Conservation (phyloP, 2,888 invertebrate genomes). For the Nesidiocoris tenuis region DNA sequence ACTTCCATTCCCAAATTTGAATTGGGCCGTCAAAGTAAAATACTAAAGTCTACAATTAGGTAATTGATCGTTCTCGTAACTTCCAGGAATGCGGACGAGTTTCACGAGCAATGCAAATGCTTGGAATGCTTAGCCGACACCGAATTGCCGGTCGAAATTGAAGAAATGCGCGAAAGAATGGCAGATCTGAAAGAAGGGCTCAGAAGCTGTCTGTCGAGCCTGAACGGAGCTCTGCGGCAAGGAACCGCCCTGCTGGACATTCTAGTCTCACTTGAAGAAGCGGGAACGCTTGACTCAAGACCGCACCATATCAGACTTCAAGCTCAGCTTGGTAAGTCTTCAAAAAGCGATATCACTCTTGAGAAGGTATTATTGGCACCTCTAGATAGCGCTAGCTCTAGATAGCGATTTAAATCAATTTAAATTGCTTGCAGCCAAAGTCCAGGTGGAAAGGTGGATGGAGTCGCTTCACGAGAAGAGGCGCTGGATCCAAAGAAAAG, state of each 20-base stretch:
- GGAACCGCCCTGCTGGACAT: slow-evolving; percentile 74
- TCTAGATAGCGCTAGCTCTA: no score
- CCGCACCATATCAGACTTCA: slow-evolving; percentile 63
- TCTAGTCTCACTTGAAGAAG: slow-evolving; percentile 70
- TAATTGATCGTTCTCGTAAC: no score
- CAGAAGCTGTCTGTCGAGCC: slow-evolving; percentile 70
- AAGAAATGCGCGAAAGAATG: slow-evolving; percentile 68
- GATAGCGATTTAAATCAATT: no score
- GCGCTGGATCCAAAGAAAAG: slow-evolving; percentile 67
- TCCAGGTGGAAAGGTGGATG: slow-evolving; percentile 72
- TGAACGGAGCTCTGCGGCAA: slow-evolving; percentile 77
- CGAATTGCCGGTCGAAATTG: slow-evolving; percentile 69
- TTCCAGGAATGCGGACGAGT: slow-evolving; percentile 67
- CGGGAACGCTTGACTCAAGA: slow-evolving; percentile 73
- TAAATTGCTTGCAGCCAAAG: slow-evolving; percentile 58
- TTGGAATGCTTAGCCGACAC: slow-evolving; percentile 68
- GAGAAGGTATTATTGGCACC: no score
- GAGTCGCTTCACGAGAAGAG: slow-evolving; percentile 74
- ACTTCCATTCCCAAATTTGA: no score
- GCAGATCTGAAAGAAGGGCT: slow-evolving; percentile 70
- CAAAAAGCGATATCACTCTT: no score
- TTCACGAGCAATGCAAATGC: slow-evolving; percentile 67
- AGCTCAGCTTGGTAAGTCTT: slow-evolving; percentile 58
- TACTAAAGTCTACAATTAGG: no score
- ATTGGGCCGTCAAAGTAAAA: no score